Base-by-base conservation (phyloP, 2,797 vertebrate species). In the Cheirogaleus major region DNA sequence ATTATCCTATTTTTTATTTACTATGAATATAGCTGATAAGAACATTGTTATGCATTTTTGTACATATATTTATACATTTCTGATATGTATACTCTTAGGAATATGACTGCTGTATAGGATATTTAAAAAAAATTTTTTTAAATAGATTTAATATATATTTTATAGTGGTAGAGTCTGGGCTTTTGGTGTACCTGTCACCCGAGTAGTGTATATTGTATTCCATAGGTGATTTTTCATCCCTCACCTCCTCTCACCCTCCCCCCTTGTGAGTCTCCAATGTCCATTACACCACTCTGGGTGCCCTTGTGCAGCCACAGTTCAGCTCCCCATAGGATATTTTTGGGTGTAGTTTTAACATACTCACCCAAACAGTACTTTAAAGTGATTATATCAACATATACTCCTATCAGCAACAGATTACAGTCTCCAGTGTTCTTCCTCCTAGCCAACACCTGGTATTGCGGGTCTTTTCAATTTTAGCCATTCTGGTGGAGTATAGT, bases 1-100 rank as follows among this genome's bases (percentile, higher is more conserved):
- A 92, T 75, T 59, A 59, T 70, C 79, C 27, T 59, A 59, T 52
- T 92, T 97, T 87, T 92, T 20, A 96, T 69, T 96, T 86, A 72
- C 45, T 69, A 30, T 92, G 30, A 93, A 84, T 72, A 83, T 75
- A 70, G 59, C 50, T 59, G 30, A 35, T 70, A 81, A 79, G 17
- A 83, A 48, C 0, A 59, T 67, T 75, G 65, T 9, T 57, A 41
- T 23, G 12, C 17, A 61, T 1, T 45, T 86, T 89, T 69, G 67
- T 27, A 13, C 15, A 55, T 35, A 43, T 80, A 67, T 61, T 59
- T 87, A 78, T 12, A 61, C 4, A 72, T 59, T 82, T 94, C 22
- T 83, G 41, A 22, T 91, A 70, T 84, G n/a, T n/a, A 94, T n/a
- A 92, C 14, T 73, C 32, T 32, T 61, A 84, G 11, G 41, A 95